Base-by-base conservation (phyloP, 2,113 vertebrate genomes). In the Scolopax mira region DNA sequence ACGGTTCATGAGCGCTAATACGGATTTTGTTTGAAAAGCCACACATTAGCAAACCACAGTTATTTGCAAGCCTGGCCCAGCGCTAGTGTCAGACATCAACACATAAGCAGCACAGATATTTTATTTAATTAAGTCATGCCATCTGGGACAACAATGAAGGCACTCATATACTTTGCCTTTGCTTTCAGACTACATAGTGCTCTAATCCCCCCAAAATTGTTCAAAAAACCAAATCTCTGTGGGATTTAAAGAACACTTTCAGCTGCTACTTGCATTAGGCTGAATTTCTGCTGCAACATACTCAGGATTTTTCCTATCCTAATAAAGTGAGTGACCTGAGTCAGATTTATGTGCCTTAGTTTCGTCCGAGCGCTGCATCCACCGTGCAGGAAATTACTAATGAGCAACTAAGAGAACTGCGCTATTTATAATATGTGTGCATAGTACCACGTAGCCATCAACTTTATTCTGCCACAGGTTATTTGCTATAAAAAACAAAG, bases 31-130 rank as follows among this genome's bases (percentile, higher is more conserved):
- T 96, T 97, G 93, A 96, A 93, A 97, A 96, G 95, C 93, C 94
- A 93, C 94, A 96, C 35, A 6, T 90, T 97, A 91, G 92, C 88
- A 97, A 94, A 97, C 94, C 95, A 93, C 95, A 97, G 92, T 93
- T 97, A 97, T 97, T 95, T 93, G 79, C 90, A 94, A 89, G 90
- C 82, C 92, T 96, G 90, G 94, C 88, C 92, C 90, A 92, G 88
- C 92, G 92, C 95, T 96, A 94, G 85, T 81, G 93, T 96, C 92
- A 95, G 92, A 93, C 94, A 96, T 93, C 93, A 94, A 96, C 88
- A 92, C 93, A 94, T 74, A 86, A 92, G 79, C 79, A 90, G 90
- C 88, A 95, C 85, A 94, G 90, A 94, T 94, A 96, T 93, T 96
- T 96, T 86, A 96, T 96, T 95, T 95, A 96, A 97, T 97, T 95